phyloP scores from a whole-genome alignment of 1,140 invertebrate species.

The Leguminivora glycinivorella region DNA sequence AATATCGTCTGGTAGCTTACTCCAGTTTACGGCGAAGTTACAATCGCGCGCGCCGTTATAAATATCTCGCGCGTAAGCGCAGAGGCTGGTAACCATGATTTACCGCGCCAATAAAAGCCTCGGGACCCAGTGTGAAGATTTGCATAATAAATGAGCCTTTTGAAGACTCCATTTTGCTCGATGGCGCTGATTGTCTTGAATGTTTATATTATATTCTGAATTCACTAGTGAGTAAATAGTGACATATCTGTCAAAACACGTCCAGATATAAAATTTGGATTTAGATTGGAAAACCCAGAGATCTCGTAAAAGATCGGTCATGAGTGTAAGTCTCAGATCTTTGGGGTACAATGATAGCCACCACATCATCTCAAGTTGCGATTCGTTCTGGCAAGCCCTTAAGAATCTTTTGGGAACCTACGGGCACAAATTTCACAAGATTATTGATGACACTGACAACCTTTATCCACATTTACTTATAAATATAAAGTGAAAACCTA shows the following conservation, averaged over 20 bases:
- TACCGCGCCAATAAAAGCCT: slow-evolving; percentile 8
- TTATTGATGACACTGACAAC: too few species aligned
- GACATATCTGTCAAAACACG: not conserved
- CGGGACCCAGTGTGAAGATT: not conserved
- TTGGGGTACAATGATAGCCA: too few species aligned
- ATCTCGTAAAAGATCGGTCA: too few species aligned
- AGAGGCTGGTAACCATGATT: slow-evolving; percentile 9
- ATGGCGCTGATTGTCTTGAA: not conserved
- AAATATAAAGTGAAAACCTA: too few species aligned
- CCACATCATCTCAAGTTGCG: too few species aligned
- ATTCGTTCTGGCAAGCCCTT: too few species aligned
- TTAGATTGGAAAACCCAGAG: not conserved
- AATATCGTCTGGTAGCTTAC: slow-evolving; percentile 14
- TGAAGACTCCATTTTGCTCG: not conserved
- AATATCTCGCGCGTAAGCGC: slow-evolving; percentile 9
- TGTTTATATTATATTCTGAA: not conserved
- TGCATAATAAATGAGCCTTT: not conserved
- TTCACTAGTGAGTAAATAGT: not conserved
- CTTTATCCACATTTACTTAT: too few species aligned
- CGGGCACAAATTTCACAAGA: too few species aligned
- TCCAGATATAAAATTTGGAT: not conserved
- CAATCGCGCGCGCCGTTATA: slow-evolving; percentile 12
- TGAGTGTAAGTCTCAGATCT: too few species aligned
- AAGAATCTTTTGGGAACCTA: too few species aligned
- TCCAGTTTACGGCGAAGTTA: slow-evolving; percentile 14